Conservation (phyloP, 2,888 invertebrate species). For the Ectobius pallidus region DNA sequence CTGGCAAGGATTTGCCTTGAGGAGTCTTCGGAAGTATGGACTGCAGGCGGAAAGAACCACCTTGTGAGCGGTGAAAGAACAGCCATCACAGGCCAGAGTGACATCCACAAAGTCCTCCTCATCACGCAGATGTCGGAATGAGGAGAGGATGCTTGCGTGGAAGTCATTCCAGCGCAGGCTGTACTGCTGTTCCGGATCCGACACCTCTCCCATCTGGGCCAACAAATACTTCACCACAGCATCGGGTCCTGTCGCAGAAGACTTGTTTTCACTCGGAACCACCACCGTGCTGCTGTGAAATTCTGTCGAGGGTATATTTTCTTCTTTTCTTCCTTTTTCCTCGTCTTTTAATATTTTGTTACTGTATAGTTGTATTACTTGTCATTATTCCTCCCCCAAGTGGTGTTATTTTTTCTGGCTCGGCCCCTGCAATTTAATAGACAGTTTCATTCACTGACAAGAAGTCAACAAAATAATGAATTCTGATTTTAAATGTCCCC, state of each 20-base stretch:
- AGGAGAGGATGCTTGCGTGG: slow-evolving; percentile 87
- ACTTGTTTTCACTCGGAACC: background rate
- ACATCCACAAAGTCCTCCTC: slow-evolving; percentile 94
- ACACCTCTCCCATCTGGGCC: slow-evolving; percentile 44
- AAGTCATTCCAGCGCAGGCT: slow-evolving; percentile 95
- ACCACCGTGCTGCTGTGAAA: background rate
- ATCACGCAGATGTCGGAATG: slow-evolving; percentile 86
- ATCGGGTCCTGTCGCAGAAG: slow-evolving; percentile 30
- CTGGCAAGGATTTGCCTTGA: slow-evolving; percentile 90
- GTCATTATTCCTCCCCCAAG: slow-evolving; percentile 30
- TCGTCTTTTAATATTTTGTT: background rate
- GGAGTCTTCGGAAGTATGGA: slow-evolving; percentile 85
- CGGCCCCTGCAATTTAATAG: slow-evolving; percentile 25
- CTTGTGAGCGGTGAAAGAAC: slow-evolving; percentile 90
- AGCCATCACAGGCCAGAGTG: slow-evolving; percentile 88
- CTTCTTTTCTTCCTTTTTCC: background rate
- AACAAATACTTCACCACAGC: slow-evolving; percentile 23
- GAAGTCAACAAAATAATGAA: no score
- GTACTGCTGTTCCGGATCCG: slow-evolving; percentile 79
- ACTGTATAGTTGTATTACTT: slow-evolving; percentile 11
- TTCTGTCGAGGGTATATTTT: background rate
- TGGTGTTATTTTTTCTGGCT: slow-evolving; percentile 5
- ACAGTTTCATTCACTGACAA: background rate
- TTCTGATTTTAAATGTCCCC: no score
- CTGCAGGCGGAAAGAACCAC: slow-evolving; percentile 91